Conservation (phyloP, 1,140 invertebrate genomes). For the Polyergus mexicanus region DNA sequence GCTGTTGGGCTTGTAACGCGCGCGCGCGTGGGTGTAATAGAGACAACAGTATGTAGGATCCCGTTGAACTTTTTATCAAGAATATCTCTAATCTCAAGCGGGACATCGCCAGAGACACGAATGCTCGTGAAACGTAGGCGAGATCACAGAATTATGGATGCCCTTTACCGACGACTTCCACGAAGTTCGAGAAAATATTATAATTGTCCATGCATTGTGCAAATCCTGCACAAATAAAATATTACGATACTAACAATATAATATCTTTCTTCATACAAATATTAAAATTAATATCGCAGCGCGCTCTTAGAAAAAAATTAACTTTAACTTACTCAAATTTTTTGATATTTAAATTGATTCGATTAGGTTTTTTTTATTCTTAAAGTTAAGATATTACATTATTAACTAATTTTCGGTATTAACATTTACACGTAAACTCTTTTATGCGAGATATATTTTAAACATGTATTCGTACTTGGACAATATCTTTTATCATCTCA, state of each 20-base stretch:
- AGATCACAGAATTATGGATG: neutral
- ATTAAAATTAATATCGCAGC: neutral
- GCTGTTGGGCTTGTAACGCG: neutral
- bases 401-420: neutral
- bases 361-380: neutral
- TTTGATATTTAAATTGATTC: neutral
- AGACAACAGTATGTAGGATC: constrained; percentile 13
- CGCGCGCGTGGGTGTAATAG: constrained; percentile 30
- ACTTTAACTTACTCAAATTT: neutral
- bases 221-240: neutral
- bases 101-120: neutral
- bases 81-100: constrained; percentile 36
- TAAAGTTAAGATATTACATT: constrained; percentile 6
- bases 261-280: neutral
- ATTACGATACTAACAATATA: neutral
- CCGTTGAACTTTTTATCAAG: constrained; percentile 29
- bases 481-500: constrained; percentile 3
- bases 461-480: neutral
- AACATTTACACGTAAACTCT: neutral
- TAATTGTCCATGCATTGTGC: neutral
- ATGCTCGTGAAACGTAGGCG: constrained; percentile 32
- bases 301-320: neutral
- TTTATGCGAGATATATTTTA: neutral
- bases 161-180: neutral
- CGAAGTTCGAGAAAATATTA: constrained; percentile 28